Conservation (phyloP, 2,888 invertebrate genomes). For the Eupithecia subumbrata region DNA sequence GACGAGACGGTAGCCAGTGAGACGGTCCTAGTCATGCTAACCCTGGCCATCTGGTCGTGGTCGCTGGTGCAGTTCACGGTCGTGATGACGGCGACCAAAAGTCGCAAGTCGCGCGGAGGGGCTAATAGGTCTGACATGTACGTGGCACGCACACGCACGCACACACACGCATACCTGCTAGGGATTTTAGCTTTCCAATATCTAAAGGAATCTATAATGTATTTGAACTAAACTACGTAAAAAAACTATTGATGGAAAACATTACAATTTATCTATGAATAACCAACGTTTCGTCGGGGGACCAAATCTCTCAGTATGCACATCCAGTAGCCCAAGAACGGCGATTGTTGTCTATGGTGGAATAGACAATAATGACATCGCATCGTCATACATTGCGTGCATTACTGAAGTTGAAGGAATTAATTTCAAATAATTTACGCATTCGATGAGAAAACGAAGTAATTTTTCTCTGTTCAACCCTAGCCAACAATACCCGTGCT, state of each 20-base stretch:
- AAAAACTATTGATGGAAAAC: background rate
- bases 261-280: background rate
- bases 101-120: conserved; percentile 88
- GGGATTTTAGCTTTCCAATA: background rate
- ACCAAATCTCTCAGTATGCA: no score
- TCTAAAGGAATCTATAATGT: background rate
- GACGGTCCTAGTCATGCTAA: conserved; percentile 91
- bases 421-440: no score
- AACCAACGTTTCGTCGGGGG: no score
- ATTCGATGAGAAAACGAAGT: no score
- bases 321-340: no score
- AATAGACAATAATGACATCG: no score
- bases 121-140: conserved; percentile 83
- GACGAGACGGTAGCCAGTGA: conserved; percentile 92
- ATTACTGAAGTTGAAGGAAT: no score
- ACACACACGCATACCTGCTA: conserved; percentile 15
- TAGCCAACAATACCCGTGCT: no score
- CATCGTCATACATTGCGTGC: no score
- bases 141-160: conserved; percentile 59
- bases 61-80: conserved; percentile 97
- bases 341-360: no score
- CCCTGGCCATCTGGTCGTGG: conserved; percentile 96
- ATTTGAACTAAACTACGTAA: background rate
- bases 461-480: no score
- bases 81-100: conserved; percentile 94